Conservation (phyloP, 2,888 invertebrate genomes). For the Agrilus cyanescens region DNA sequence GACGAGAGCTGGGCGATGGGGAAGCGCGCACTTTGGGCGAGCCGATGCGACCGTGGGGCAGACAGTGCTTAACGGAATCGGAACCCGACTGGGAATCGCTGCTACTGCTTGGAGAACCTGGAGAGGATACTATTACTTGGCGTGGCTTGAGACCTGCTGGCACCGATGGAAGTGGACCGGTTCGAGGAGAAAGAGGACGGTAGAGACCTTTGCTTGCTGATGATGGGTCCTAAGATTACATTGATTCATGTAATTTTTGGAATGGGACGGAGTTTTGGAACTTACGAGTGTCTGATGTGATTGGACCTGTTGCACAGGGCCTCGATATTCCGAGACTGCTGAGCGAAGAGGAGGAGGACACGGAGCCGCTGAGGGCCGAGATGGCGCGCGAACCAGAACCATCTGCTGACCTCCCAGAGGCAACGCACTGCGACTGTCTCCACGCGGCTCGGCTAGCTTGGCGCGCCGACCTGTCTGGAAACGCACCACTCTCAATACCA, state of each 20-base stretch:
- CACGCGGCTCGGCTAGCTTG: constrained; percentile 77
- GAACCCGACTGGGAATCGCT: constrained; percentile 72
- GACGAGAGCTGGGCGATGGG: constrained; percentile 26
- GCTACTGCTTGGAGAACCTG: constrained; percentile 80
- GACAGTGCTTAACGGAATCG: constrained; percentile 57
- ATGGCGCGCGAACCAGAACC: constrained; percentile 47
- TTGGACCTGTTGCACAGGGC: constrained; percentile 51
- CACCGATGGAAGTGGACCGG: constrained; percentile 43
- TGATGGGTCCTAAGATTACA: constrained; percentile 47
- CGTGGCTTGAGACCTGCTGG: constrained; percentile 30
- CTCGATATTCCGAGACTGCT: constrained; percentile 48
- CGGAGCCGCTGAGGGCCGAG: constrained; percentile 73
- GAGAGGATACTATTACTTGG: constrained; percentile 57
- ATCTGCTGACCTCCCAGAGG: constrained; percentile 42
- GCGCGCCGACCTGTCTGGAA: constrained; percentile 84
- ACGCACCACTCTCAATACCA: constrained; percentile 38
- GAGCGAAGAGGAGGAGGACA: constrained; percentile 54
- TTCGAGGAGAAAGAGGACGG: constrained; percentile 58
- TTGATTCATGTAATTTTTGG: background rate
- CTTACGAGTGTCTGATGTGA: constrained; percentile 59
- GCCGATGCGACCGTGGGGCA: constrained; percentile 33
- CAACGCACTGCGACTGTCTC: constrained; percentile 76
- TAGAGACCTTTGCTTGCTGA: constrained; percentile 60
- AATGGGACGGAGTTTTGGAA: constrained; percentile 10
- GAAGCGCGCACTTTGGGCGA: constrained; percentile 37